These are phyloP conservation scores for Drosophila colorata DNA, from an alignment of 2,888 invertebrate species.

Conservation along the genomic window DNA sequence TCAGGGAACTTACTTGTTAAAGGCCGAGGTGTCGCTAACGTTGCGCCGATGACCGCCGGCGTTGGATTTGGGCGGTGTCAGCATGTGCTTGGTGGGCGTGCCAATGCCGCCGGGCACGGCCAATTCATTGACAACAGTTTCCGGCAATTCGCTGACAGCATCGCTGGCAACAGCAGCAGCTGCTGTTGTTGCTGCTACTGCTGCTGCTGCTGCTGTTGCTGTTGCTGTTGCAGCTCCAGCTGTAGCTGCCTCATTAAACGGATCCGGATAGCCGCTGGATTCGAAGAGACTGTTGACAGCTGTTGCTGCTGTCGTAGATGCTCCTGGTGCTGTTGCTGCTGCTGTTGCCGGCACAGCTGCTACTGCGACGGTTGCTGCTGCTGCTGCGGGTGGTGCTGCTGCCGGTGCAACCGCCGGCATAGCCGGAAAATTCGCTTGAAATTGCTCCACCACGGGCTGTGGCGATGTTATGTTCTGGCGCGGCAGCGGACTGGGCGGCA, in stretches of 20 bases:
- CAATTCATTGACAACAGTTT: slow-evolving; percentile 37
- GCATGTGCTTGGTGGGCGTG: slow-evolving; percentile 82
- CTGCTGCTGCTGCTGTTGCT: slow-evolving; percentile 15
- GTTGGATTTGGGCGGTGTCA: slow-evolving; percentile 81
- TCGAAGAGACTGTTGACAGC: slow-evolving; percentile 88
- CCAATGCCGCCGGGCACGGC: slow-evolving; percentile 33
- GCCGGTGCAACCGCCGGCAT: slow-evolving; percentile 57
- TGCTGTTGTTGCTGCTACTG: slow-evolving; percentile 22
- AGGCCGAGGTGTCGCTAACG: slow-evolving; percentile 93
- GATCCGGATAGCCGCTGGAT: slow-evolving; percentile 89
- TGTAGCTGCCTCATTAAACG: slow-evolving; percentile 87
- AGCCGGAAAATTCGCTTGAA: slow-evolving; percentile 84
- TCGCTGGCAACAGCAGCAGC: slow-evolving; percentile 49
- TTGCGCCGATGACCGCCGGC: slow-evolving; percentile 89
- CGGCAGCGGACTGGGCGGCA: slow-evolving; percentile 87
- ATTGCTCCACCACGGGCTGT: slow-evolving; percentile 83
- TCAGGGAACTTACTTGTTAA: slow-evolving; percentile 89
- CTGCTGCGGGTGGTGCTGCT: slow-evolving; percentile 12
- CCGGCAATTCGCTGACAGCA: slow-evolving; percentile 28
- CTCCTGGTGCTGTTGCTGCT: slow-evolving; percentile 16
- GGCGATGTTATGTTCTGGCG: slow-evolving; percentile 85
- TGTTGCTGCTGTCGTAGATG: slow-evolving; percentile 40
- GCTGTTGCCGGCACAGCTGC: slow-evolving; percentile 85
- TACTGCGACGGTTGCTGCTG: slow-evolving; percentile 20
- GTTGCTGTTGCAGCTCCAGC: slow-evolving; percentile 36